phyloP scores from a whole-genome alignment of 92 coral and sea anemone genomes.

The Palythoa heliodiscus region DNA sequence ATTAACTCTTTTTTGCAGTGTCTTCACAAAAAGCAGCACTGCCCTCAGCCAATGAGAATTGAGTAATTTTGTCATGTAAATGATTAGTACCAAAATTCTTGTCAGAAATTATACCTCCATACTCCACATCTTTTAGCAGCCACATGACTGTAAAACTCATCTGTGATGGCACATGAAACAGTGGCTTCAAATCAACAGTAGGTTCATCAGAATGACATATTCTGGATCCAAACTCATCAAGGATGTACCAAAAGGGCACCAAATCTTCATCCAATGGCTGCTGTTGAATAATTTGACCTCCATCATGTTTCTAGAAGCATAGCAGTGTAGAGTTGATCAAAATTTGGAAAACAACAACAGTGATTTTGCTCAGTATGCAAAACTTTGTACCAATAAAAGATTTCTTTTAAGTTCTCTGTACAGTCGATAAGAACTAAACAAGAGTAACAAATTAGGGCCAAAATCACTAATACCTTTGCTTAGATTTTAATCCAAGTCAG shows the following conservation, averaged over 20 bases:
- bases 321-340: neutral
- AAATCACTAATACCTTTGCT: no score
- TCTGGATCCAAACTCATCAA: constrained; percentile 96
- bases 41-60: no score
- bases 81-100: no score
- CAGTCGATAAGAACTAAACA: neutral
- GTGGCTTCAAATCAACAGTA: constrained; percentile 49
- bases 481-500: no score
- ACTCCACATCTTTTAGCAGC: constrained; percentile 73
- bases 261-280: constrained; percentile 60
- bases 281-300: constrained; percentile 24
- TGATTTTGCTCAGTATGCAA: neutral
- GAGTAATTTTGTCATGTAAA: no score
- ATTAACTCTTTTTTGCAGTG: no score
- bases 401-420: neutral
- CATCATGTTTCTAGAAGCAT: neutral
- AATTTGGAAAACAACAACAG: neutral
- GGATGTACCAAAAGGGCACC: constrained; percentile 78
- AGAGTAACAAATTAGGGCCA: no score
- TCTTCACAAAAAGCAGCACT: no score
- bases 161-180: constrained; percentile 72
- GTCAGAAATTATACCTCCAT: constrained; percentile 71
- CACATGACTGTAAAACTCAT: constrained; percentile 78
- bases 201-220: constrained; percentile 89
- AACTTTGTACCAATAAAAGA: neutral